Evolutionary conservation across 2,113 vertebrate genomes (phyloP), one percentile per base, ranked within the genome.

Genomic region (Leuciscus idus): DNA sequence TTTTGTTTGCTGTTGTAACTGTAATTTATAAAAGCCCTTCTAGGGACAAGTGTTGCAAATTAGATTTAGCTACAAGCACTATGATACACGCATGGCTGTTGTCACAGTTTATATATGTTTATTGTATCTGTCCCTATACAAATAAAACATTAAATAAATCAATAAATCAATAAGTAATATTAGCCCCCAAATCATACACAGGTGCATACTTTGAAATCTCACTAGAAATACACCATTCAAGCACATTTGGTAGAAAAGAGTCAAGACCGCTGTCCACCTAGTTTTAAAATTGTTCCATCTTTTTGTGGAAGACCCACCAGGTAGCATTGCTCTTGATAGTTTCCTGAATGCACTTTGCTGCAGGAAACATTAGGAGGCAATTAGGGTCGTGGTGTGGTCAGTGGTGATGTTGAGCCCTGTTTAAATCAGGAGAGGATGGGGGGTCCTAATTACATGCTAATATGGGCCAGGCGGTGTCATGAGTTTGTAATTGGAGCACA

Each of bases 391-490:
- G 83, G 88, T 83, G 77, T 92, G 91, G 91, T 90, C 91, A 90
- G 77, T 79, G 55, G 86, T 88, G 85, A 61, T 64, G 70, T 57
- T 59, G 81, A 30, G 72, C 80, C 86, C 89, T 83, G 87, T 91
- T 87, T 90, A 86, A 87, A 90, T 89, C 87, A 89, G 79, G 23
- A 80, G 84, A 89, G 86, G 87, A 86, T 84, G 90, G 90, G 90
- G 92, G 91, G 93, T 92, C 92, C 93, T 95, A 95, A 95, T 94
- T 94, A 94, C 95, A 96, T 96, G 95, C 93, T 95, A 96, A 96
- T 95, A 93, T 92, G 89, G 95, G 95, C 91, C 94, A 93, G 92
- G 88, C 84, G 94, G 88, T 94, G 94, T 96, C 95, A 93, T 92
- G 93, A 89, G 93, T 94, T 93, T 95, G 93, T 96, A 96, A 96